These are phyloP conservation scores for Fissipunctia ypsillon DNA, from an alignment of 2,888 invertebrate species.

Conservation along the genomic window DNA sequence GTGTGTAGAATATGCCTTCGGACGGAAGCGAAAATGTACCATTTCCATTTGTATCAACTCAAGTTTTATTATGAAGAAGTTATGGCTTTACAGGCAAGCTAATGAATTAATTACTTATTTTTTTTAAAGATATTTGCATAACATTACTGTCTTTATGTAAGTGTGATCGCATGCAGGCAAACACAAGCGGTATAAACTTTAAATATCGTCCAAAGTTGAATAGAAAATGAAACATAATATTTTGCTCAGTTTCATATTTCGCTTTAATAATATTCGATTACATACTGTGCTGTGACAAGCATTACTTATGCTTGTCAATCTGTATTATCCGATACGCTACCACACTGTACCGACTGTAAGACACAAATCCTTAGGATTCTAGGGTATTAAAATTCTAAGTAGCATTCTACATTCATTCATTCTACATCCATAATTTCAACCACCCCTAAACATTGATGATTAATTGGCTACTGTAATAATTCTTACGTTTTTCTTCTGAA, in stretches of 20 bases:
- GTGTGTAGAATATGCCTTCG: slow-evolving; percentile 81
- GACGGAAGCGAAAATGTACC: slow-evolving; percentile 76
- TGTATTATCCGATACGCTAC: background rate
- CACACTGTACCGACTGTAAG: background rate
- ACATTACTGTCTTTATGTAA: background rate
- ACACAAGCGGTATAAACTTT: background rate
- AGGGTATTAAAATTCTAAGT: background rate
- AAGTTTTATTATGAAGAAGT: slow-evolving; percentile 82
- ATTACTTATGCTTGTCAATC: background rate
- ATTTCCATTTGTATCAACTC: slow-evolving; percentile 74
- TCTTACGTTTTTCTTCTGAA: background rate
- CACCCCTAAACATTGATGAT: background rate
- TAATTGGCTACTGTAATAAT: background rate
- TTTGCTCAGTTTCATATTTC: background rate
- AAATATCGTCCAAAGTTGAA: background rate
- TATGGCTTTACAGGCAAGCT: slow-evolving; percentile 75
- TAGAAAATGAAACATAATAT: background rate
- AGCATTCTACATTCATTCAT: background rate
- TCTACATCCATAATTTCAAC: background rate
- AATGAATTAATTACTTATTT: background rate
- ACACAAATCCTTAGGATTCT: background rate
- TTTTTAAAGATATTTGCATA: background rate
- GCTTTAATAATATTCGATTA: background rate
- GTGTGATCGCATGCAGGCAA: background rate
- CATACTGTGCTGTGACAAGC: background rate